Percentiles rank a stretch among this genome's conserved stretches.
Conservation (phyloP, 2,888 invertebrate species). For the Ernsta delagoae region DNA sequence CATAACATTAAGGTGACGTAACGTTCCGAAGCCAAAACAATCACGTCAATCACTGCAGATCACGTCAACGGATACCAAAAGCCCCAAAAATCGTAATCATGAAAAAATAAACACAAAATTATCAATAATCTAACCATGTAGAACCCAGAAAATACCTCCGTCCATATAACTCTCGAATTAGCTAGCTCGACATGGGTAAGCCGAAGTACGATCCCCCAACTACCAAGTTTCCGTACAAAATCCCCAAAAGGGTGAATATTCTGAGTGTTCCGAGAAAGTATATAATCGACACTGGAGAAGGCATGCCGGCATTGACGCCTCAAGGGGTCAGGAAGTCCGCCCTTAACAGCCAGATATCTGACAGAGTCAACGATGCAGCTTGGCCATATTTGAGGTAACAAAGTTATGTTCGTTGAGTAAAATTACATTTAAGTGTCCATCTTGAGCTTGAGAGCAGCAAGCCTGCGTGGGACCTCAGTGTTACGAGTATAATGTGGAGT, state of each 20-base stretch:
- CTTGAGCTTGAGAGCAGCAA: no score
- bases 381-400: conserved; percentile 69
- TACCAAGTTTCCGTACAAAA: conserved; percentile 61
- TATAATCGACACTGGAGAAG: conserved; percentile 56
- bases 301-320: conserved; percentile 59
- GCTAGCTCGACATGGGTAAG: conserved; percentile 60
- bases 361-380: conserved; percentile 65
- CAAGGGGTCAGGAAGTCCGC: conserved; percentile 65
- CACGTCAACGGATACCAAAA: conserved; percentile 31
- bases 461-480: no score
- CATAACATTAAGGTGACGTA: no score
- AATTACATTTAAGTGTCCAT: no score
- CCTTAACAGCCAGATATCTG: conserved; percentile 51
- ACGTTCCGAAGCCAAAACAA: conserved; percentile 7
- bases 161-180: conserved; percentile 53
- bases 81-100: conserved; percentile 38
- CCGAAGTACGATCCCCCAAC: conserved; percentile 62
- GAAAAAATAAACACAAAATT: conserved; percentile 42
- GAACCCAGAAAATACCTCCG: conserved; percentile 35
- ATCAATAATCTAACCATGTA: conserved; percentile 47
- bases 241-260: conserved; percentile 58
- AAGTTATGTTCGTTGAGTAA: no score
- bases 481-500: no score
- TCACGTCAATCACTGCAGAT: conserved; percentile 20
- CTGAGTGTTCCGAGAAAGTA: conserved; percentile 61